These are phyloP conservation scores for Nyctibius grandis DNA, from an alignment of 2,797 vertebrate genomes.

Conservation along the genomic window DNA sequence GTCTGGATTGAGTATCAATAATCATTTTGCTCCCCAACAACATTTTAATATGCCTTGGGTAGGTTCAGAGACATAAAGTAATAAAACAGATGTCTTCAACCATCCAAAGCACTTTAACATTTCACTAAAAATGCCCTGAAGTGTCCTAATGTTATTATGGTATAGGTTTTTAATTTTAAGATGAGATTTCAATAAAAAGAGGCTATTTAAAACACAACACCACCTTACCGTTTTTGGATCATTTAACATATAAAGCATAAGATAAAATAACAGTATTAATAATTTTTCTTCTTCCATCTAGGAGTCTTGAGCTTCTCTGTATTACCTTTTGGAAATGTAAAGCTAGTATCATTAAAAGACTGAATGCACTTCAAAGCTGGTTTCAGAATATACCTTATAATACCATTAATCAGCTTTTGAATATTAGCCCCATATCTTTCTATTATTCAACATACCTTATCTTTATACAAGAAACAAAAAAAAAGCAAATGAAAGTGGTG, in stretches of 20 bases:
- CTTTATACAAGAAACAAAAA: background rate
- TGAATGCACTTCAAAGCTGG: background rate
- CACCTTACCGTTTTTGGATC: background rate
- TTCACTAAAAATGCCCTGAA: constrained; percentile 27
- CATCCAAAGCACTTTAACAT: constrained; percentile 21
- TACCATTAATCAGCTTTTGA: background rate
- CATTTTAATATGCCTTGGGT: constrained; percentile 25
- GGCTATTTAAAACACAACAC: background rate
- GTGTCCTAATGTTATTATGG: constrained; percentile 4
- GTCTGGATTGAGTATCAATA: constrained; percentile 14
- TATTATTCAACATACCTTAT: background rate
- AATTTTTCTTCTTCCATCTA: background rate
- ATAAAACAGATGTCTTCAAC: constrained; percentile 15
- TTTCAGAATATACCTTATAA: background rate
- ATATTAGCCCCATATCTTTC: background rate
- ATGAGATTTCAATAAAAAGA: background rate
- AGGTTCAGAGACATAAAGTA: constrained; percentile 5
- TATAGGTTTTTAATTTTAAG: constrained; percentile 34
- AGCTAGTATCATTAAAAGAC: background rate
- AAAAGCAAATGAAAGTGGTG: background rate
- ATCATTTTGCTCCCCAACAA: constrained; percentile 9
- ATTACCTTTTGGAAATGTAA: background rate
- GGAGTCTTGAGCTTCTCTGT: background rate
- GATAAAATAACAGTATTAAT: background rate
- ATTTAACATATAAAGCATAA: background rate